These are phyloP conservation scores for Catamblyrhynchus diadema DNA, from an alignment of 2,797 vertebrate species.

Conservation along the genomic window DNA sequence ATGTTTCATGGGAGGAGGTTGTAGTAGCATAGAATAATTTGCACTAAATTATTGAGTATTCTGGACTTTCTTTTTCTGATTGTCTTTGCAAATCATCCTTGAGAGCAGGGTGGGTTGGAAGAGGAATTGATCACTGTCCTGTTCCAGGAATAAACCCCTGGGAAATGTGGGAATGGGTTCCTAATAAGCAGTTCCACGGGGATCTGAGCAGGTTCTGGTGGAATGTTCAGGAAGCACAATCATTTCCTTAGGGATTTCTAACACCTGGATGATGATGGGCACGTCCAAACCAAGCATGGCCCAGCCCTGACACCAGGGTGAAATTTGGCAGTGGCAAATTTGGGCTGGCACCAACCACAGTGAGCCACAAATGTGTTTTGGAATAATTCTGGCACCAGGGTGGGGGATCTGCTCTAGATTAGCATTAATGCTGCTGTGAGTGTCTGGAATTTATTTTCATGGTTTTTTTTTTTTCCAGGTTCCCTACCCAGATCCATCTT, in stretches of 20 bases:
- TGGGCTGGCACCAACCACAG: not conserved
- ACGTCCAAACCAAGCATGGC: not conserved
- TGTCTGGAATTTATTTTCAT: constrained; percentile 19
- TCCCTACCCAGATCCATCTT: not conserved
- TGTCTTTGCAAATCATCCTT: not conserved
- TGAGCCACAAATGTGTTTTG: not conserved
- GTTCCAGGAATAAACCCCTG: not conserved
- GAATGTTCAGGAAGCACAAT: not conserved
- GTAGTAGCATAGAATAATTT: not conserved
- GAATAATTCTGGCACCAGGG: not conserved
- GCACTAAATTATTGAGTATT: not conserved
- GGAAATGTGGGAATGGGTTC: not conserved
- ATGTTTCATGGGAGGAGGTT: not conserved
- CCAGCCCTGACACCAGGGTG: not conserved
- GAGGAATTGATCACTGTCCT: not conserved
- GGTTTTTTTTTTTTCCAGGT: not conserved
- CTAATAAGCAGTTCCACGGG: not conserved
- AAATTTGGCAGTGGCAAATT: not conserved
- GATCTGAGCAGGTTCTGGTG: not conserved
- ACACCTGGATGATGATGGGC: not conserved
- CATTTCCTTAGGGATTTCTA: not conserved
- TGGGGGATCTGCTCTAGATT: not conserved
- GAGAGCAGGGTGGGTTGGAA: not conserved
- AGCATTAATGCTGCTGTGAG: not conserved
- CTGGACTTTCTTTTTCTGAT: not conserved